Evolutionary conservation across 1,140 invertebrate species (phyloP).

Genomic region (Camponotus vicinus): DNA sequence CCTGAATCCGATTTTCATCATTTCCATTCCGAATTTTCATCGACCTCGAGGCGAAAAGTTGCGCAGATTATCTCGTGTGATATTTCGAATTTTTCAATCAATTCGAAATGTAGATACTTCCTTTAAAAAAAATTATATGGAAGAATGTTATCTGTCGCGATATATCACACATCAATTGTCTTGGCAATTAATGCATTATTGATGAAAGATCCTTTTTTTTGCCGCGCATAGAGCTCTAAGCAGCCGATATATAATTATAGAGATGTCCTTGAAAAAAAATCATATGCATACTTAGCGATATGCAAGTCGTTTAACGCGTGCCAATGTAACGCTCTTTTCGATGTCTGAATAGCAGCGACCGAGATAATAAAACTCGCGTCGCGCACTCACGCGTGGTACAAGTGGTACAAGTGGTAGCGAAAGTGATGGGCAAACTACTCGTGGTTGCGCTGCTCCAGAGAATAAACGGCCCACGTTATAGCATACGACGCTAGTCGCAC

Average conservation of each 20-base stretch:
- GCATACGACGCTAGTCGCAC: conserved; percentile 8
- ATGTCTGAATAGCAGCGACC: background rate
- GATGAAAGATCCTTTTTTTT: background rate
- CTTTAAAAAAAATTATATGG: background rate
- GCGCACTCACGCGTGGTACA: background rate
- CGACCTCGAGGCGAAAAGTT: background rate
- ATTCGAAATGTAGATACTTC: background rate
- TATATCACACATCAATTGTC: background rate
- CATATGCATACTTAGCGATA: background rate
- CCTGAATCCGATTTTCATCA: background rate
- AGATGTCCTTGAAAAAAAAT: background rate
- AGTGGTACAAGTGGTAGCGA: background rate
- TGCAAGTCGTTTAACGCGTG: background rate
- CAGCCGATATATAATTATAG: background rate
- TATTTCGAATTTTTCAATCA: background rate
- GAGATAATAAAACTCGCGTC: conserved; percentile 22
- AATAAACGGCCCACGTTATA: conserved; percentile 1
- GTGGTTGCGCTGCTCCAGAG: no score
- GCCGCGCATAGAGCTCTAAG: background rate
- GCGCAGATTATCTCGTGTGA: background rate
- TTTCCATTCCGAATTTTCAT: background rate
- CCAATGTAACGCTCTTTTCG: background rate
- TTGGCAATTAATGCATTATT: background rate
- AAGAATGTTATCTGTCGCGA: background rate
- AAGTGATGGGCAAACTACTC: conserved; percentile 14